Conservation (phyloP, 2,888 invertebrate genomes). For the Xanthorhoe designata region DNA sequence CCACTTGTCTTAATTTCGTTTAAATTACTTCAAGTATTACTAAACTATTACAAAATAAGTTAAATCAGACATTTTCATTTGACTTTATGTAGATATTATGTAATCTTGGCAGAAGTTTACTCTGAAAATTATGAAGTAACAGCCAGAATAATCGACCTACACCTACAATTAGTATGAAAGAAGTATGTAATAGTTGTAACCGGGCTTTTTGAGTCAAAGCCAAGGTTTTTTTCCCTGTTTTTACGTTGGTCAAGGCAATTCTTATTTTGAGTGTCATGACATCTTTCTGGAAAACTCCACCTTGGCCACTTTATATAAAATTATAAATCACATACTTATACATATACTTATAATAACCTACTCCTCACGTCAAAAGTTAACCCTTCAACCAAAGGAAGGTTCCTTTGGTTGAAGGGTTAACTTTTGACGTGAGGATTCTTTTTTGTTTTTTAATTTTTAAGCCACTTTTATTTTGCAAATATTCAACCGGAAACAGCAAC, state of each 20-base stretch:
- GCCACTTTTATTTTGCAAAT: neutral
- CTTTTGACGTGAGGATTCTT: too few species aligned
- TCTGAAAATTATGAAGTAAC: neutral
- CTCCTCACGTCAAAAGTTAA: too few species aligned
- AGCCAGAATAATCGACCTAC: conserved; percentile 3
- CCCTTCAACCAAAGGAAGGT: too few species aligned
- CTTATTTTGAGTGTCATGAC: conserved; percentile 16
- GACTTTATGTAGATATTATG: neutral
- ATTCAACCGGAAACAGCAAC: conserved; percentile 10
- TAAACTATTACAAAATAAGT: too few species aligned
- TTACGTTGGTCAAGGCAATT: conserved; percentile 24
- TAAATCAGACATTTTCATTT: neutral
- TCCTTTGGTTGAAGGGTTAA: too few species aligned
- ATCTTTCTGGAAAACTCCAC: neutral
- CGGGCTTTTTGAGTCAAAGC: conserved; percentile 27
- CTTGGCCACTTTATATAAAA: neutral
- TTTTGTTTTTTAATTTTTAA: too few species aligned
- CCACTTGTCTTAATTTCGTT: too few species aligned
- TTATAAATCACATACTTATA: too few species aligned
- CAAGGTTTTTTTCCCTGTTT: conserved; percentile 27
- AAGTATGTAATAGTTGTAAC: conserved; percentile 22
- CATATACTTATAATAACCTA: too few species aligned
- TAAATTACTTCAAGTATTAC: too few species aligned
- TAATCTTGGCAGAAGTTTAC: conserved; percentile 14
- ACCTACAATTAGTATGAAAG: neutral